Evolutionary conservation across 2,888 invertebrate genomes (phyloP).

Genomic region (Synanthedon andrenaeformis): DNA sequence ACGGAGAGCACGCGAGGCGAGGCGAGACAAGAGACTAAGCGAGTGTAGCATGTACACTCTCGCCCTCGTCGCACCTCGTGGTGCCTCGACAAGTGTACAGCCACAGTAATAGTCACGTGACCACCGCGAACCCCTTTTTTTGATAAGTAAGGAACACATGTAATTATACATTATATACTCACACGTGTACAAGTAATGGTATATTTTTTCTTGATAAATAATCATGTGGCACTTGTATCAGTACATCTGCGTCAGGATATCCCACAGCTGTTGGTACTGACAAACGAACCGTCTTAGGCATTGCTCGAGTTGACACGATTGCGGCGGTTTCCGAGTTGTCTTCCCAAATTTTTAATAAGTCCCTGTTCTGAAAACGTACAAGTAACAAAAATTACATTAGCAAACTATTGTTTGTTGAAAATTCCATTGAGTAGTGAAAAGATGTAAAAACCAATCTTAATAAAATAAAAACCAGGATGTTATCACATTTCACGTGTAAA

Average conservation of each 20-base stretch:
- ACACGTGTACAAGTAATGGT: constrained; percentile 88
- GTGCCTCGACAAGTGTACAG: no score
- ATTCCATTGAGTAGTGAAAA: no score
- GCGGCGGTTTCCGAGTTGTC: constrained; percentile 69
- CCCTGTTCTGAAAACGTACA: constrained; percentile 39
- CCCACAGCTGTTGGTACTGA: constrained; percentile 75
- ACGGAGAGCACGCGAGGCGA: no score
- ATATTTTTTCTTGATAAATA: constrained; percentile 79
- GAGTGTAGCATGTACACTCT: no score
- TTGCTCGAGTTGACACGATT: constrained; percentile 49
- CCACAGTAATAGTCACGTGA: no score
- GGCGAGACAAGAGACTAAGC: no score
- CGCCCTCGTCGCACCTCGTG: no score
- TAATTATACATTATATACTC: constrained; percentile 40
- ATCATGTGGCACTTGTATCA: constrained; percentile 79
- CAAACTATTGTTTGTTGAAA: neutral
- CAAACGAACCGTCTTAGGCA: constrained; percentile 73
- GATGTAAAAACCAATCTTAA: no score
- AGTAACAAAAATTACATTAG: neutral
- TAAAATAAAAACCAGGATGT: no score
- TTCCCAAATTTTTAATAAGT: constrained; percentile 72
- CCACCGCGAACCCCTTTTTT: no score
- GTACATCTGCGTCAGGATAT: constrained; percentile 76
- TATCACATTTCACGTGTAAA: no score
- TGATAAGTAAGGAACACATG: no score